phyloP scores from a whole-genome alignment of 2,797 vertebrate genomes.

The Oreochromis mossambicus region DNA sequence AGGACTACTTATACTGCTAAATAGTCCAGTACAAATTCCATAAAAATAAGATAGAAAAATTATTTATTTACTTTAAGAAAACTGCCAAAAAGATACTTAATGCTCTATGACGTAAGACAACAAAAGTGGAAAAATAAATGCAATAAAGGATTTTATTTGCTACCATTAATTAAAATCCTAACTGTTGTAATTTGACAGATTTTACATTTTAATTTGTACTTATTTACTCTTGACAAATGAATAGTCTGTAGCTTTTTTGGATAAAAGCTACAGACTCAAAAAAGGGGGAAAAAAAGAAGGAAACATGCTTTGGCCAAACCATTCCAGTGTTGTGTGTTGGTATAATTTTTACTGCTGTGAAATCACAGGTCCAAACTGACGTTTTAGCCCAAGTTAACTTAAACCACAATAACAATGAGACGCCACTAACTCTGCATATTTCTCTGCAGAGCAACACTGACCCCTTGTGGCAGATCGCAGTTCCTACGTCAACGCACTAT shows the following conservation, averaged over 20 bases:
- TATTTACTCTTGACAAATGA: neutral
- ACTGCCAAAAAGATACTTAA: neutral
- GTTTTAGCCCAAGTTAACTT: neutral
- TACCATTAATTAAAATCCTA: neutral
- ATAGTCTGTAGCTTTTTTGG: too few relatives aligned
- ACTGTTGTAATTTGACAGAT: neutral
- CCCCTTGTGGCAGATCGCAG: constrained; percentile 25
- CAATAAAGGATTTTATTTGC: neutral
- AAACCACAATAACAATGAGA: neutral
- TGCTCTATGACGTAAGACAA: neutral
- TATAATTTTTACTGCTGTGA: neutral
- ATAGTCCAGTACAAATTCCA: neutral
- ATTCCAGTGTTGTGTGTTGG: neutral
- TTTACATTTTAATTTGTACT: neutral
- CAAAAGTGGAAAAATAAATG: neutral
- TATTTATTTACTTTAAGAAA: neutral
- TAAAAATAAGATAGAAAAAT: neutral
- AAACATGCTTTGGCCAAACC: neutral
- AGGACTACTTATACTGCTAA: neutral
- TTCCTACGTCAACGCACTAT: neutral
- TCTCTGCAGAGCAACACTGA: constrained; percentile 2
- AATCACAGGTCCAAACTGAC: neutral
- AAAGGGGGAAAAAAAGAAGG: rapidly evolving
- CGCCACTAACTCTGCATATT: neutral
- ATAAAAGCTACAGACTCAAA: neutral